Evolutionary conservation across 2,888 invertebrate species (phyloP).

Genomic region (Ctena decussata): DNA sequence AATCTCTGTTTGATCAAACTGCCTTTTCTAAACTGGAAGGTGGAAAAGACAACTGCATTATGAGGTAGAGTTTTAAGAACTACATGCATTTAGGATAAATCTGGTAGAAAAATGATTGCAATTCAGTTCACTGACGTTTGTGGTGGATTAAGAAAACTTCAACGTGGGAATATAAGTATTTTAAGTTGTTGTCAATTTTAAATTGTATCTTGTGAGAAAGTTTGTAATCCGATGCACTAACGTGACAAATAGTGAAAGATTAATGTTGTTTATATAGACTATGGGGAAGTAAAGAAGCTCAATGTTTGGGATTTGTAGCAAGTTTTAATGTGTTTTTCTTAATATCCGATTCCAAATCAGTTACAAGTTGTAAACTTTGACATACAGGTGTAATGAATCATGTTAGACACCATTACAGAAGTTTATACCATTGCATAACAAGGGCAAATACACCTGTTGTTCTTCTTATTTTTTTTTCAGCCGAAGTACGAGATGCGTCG

Average conservation of each 20-base stretch:
- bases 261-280: not conserved
- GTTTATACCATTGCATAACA: not conserved
- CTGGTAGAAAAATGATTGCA: too few species aligned
- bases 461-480: not conserved
- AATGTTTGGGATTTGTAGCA: not conserved
- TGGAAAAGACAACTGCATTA: too few species aligned
- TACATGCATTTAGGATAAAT: too few species aligned
- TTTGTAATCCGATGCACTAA: not conserved
- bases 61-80: too few species aligned
- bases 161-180: conserved; percentile 5
- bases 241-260: not conserved
- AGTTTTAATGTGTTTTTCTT: conserved; percentile 7
- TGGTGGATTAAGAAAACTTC: not conserved
- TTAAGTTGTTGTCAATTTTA: not conserved
- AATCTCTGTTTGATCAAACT: too few species aligned
- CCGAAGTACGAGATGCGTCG: too few species aligned
- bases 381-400: not conserved
- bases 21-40: too few species aligned
- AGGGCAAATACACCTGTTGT: not conserved
- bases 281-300: not conserved
- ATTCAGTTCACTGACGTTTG: too few species aligned
- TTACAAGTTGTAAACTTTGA: conserved; percentile 12
- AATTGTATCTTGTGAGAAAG: not conserved
- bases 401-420: not conserved
- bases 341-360: conserved; percentile 8